Evolutionary conservation across 2,113 vertebrate genomes (phyloP), one percentile per base, ranked within the genome.

Genomic region (Mellivora capensis): DNA sequence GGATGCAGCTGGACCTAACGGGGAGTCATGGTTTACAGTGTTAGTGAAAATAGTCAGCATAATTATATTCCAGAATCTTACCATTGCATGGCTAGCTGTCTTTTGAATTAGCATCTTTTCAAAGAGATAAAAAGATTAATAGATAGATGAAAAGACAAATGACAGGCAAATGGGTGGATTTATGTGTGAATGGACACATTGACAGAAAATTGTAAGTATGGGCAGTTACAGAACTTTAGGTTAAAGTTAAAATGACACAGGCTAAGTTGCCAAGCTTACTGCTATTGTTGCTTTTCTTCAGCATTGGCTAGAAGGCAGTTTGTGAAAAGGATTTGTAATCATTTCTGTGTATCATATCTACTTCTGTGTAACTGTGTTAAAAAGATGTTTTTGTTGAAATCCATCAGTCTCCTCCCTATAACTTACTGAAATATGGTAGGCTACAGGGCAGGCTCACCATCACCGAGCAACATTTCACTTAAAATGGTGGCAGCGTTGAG

Each of bases 241-340:
- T 90, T 20, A 39, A 67, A 90, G 84, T 87, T 81, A 86, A 86
- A 94, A 85, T 69, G 42, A n/a, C 39, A 37, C 27, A 57, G 12
- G 39, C 54, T 64, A 27, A 79, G 91, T 97, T 97, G 61, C 76
- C 76, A 94, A 52, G 37, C 84, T 96, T 91, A 67, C 20, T 82
- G 27, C 42, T 91, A 10, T 96, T 90, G 54, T 39, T 82, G 88
- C 71, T 77, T 81, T 49, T 85, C 72, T 42, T 90, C 11, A 42
- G 10, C 72, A 23, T 2, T 67, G 79, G 5, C 14, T 82, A 52
- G 25, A 85, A 69, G n/a, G 31, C 8, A 34, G 0, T 71, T 94
- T 77, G n/a, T 96, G 61, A 83, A 71, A 77, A 89, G 42, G 13
- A 34, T 85, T 94, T 93, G 52, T 69, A 88, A 80, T 83, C 21